Evolutionary conservation across 2,797 vertebrate genomes (phyloP).

Genomic region (Tragelaphus oryx): DNA sequence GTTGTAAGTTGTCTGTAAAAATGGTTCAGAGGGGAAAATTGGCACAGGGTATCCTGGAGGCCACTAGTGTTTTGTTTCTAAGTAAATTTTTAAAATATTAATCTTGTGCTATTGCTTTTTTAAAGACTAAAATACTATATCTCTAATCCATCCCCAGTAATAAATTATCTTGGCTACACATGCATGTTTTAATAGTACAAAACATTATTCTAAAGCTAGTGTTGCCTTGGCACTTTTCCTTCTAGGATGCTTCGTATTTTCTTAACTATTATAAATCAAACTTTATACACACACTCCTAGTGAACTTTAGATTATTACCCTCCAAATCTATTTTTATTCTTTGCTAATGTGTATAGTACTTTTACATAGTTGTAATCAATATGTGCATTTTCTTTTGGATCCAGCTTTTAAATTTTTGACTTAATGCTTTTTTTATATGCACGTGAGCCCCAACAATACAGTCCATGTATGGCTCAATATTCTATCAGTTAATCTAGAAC

Average conservation of each 20-base stretch:
- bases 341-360: background rate
- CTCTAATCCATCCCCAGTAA: background rate
- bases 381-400: background rate
- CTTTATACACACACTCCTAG: background rate
- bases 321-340: background rate
- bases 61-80: slow-evolving; percentile 38
- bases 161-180: slow-evolving; percentile 36
- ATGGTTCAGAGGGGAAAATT: slow-evolving; percentile 8
- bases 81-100: slow-evolving; percentile 56
- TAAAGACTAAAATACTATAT: slow-evolving; percentile 6
- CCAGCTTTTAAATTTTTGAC: background rate
- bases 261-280: slow-evolving; percentile 15
- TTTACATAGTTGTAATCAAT: background rate
- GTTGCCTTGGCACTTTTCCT: slow-evolving; percentile 24
- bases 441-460: background rate
- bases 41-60: background rate
- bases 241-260: slow-evolving; percentile 30
- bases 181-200: slow-evolving; percentile 36
- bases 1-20: slow-evolving; percentile 58
- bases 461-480: background rate
- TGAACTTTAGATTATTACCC: background rate
- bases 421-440: slow-evolving; percentile 1
- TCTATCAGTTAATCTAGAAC: slow-evolving; percentile 17
- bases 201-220: slow-evolving; percentile 48
- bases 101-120: background rate